These are phyloP conservation scores for Tragelaphus scriptus DNA, from an alignment of 2,113 vertebrate species.

Conservation along the genomic window DNA sequence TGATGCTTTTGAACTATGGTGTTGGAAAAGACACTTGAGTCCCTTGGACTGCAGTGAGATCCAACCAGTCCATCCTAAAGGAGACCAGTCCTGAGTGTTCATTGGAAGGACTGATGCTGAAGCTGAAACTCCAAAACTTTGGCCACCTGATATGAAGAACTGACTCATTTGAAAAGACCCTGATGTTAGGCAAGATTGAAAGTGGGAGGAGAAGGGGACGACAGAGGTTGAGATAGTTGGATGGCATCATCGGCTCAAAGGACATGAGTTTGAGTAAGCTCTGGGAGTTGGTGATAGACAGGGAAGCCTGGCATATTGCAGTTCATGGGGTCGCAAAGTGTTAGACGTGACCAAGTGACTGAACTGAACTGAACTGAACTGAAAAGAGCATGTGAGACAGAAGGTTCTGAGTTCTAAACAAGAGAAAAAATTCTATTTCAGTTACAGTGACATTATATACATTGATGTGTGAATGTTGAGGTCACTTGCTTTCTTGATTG, in stretches of 20 bases:
- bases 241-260: fast-evolving
- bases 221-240: neutral
- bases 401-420: neutral
- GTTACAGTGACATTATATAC: neutral
- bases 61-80: neutral
- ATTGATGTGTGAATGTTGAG: neutral
- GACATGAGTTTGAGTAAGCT: neutral
- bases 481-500: neutral
- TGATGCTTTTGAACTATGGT: neutral
- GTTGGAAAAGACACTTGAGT: neutral
- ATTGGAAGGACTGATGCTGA: neutral
- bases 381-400: neutral
- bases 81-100: neutral
- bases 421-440: neutral
- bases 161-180: neutral
- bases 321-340: neutral
- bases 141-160: neutral
- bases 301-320: neutral
- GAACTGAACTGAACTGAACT: neutral
- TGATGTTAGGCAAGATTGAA: neutral
- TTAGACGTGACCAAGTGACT: fast-evolving
- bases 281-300: neutral
- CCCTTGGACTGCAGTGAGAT: neutral
- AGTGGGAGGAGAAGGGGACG: neutral
- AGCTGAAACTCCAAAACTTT: neutral